A percentile compares a stretch with the other conserved stretches of the same genome.
phyloP scores from a whole-genome alignment of 2,888 invertebrate species.

The Argynnis bischoffii region DNA sequence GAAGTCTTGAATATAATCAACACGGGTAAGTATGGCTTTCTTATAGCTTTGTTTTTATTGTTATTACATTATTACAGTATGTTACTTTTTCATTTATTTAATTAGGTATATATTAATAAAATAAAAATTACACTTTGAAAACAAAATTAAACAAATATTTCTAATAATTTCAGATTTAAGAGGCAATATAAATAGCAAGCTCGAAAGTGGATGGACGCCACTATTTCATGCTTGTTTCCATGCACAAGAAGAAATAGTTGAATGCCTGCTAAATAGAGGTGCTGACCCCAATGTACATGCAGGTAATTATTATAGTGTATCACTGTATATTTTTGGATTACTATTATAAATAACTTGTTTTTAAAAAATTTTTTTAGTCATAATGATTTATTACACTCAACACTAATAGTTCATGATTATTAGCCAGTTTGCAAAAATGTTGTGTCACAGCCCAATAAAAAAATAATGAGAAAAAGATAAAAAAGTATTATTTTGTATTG shows the following conservation, averaged over 20 bases:
- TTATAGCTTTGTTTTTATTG: no score
- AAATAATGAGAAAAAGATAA: no score
- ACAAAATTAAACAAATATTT: constrained; percentile 18
- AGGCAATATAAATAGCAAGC: constrained; percentile 58
- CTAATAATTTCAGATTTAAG: constrained; percentile 55
- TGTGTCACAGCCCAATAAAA: no score
- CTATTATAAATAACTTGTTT: no score
- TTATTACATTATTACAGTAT: no score
- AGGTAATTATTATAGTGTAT: constrained; percentile 49
- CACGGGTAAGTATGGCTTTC: constrained; percentile 45
- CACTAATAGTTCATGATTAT: no score
- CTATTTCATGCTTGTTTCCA: constrained; percentile 83
- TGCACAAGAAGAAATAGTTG: constrained; percentile 76
- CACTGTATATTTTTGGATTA: no score
- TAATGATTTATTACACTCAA: no score
- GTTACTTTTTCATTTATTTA: not conserved
- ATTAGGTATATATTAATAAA: not conserved
- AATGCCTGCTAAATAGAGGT: constrained; percentile 76
- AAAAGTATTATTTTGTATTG: not conserved
- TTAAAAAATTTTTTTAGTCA: no score
- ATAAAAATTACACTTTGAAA: not conserved
- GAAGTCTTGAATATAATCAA: constrained; percentile 58
- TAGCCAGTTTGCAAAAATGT: no score
- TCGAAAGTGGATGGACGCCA: constrained; percentile 84
- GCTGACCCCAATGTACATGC: constrained; percentile 82